phyloP scores from a whole-genome alignment of 2,888 invertebrate species.

The Strigamia transsilvanica region DNA sequence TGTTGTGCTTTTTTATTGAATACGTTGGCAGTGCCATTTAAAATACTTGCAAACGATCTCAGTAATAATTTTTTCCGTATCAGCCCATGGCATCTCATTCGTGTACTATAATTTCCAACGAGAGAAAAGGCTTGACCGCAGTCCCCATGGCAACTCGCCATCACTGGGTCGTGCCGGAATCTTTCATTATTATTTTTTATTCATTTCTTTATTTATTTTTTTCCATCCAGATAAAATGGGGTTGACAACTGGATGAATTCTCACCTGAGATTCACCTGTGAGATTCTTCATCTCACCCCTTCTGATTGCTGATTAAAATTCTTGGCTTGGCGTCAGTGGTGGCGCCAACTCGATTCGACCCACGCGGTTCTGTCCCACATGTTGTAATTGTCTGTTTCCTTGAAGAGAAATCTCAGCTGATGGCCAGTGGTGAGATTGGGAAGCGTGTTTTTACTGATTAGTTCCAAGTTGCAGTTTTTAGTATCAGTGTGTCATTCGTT shows the following conservation, averaged over 20 bases:
- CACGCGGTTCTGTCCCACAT: neutral
- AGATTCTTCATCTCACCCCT: conserved; percentile 19
- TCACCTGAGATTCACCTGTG: conserved; percentile 12
- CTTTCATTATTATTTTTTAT: conserved; percentile 23
- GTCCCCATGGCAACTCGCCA: conserved; percentile 1
- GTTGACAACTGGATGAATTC: conserved; percentile 34
- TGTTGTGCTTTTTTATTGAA: too few relatives aligned
- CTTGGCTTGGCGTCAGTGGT: neutral
- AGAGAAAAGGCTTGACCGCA: conserved; percentile 6
- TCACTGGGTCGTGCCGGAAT: conserved; percentile 38
- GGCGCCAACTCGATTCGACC: conserved; percentile 13
- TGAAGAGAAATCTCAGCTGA: neutral
- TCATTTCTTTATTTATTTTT: neutral
- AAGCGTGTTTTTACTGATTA: neutral
- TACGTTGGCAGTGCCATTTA: conserved; percentile 10
- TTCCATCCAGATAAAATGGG: neutral
- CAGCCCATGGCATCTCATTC: conserved; percentile 10
- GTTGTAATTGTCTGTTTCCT: neutral
- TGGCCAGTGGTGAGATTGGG: neutral
- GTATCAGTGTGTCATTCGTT: neutral
- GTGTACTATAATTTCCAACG: conserved; percentile 18
- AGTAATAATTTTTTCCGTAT: conserved; percentile 29
- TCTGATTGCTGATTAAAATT: neutral
- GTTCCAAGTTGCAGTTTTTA: neutral
- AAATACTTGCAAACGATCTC: too few relatives aligned